These are phyloP conservation scores for Pheosia gnoma DNA, from an alignment of 2,888 invertebrate genomes.

Conservation along the genomic window DNA sequence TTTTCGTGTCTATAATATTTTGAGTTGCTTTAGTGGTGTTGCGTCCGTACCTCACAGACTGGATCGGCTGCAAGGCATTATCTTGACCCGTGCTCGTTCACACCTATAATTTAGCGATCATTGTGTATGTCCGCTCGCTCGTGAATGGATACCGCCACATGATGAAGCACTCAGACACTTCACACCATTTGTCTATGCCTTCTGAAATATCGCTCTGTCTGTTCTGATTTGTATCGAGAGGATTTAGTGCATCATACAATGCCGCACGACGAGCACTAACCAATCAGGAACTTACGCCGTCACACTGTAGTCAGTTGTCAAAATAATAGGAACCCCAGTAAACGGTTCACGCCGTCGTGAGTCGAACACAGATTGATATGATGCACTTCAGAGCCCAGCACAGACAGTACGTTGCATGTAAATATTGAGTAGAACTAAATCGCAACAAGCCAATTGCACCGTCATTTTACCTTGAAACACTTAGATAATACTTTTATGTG, in stretches of 20 bases:
- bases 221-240: constrained; percentile 70
- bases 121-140: constrained; percentile 83
- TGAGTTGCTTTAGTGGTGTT: constrained; percentile 85
- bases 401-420: constrained; percentile 77
- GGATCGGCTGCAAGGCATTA: constrained; percentile 82
- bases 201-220: constrained; percentile 76
- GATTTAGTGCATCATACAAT: constrained; percentile 81
- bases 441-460: constrained; percentile 78
- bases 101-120: constrained; percentile 78
- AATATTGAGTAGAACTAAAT: constrained; percentile 72
- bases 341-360: constrained; percentile 50
- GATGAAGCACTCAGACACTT: constrained; percentile 77
- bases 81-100: constrained; percentile 81
- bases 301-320: constrained; percentile 31
- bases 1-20: constrained; percentile 82
- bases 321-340: constrained; percentile 37
- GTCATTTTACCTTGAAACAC: constrained; percentile 73
- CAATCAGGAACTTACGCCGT: constrained; percentile 40
- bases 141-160: constrained; percentile 74
- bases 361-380: constrained; percentile 70
- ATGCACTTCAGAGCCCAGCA: constrained; percentile 79
- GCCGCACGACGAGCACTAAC: constrained; percentile 43
- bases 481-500: constrained; percentile 62
- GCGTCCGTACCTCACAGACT: constrained; percentile 83
- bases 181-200: constrained; percentile 77